Conservation (phyloP, 2,113 vertebrate species). For the Hylia prasina region DNA sequence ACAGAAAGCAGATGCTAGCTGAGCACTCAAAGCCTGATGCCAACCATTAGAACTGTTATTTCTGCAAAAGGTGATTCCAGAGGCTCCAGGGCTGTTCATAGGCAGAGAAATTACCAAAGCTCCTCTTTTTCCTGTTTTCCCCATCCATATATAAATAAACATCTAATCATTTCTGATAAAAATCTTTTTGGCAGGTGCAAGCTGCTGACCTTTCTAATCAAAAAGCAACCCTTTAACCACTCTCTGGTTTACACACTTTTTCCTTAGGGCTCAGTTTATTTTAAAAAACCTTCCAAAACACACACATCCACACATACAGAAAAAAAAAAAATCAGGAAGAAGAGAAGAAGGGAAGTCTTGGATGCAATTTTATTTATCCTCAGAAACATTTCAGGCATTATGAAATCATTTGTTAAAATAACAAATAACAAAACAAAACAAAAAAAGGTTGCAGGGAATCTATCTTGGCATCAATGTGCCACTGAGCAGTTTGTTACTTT, state of each 20-base stretch:
- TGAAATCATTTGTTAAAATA: conserved; percentile 1
- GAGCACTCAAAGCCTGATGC: background rate
- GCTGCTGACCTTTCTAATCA: background rate
- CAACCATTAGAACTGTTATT: background rate
- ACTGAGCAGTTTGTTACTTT: background rate
- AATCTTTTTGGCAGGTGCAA: background rate
- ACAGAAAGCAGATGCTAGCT: background rate
- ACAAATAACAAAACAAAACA: background rate
- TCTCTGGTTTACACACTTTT: background rate
- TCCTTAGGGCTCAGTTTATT: background rate
- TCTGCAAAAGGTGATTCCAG: background rate
- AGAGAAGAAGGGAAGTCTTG: background rate
- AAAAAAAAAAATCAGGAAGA: no score
- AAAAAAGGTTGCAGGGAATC: background rate
- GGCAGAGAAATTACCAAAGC: background rate
- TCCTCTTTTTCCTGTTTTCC: background rate
- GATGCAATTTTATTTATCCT: conserved; percentile 2
- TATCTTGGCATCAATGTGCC: background rate
- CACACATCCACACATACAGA: rapidly evolving
- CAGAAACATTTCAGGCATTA: conserved; percentile 11
- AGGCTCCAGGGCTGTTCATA: background rate
- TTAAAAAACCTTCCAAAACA: background rate
- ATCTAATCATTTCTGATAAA: background rate
- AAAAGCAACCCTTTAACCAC: background rate
- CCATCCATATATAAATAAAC: background rate